Evolutionary conservation across 2,888 invertebrate species (phyloP).

Genomic region (Panopea generosa): DNA sequence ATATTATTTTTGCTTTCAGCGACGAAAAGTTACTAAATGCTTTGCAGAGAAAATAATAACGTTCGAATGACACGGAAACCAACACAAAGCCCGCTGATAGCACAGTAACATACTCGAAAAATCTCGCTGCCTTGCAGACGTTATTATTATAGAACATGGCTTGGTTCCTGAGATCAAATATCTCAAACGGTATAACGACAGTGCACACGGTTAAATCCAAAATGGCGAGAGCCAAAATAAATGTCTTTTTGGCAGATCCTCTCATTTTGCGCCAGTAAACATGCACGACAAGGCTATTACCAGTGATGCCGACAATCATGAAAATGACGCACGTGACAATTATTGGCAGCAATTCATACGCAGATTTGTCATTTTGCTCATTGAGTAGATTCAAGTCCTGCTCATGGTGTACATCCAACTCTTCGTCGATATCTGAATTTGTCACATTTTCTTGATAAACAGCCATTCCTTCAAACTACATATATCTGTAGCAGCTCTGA

Average conservation of each 20-base stretch:
- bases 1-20: slow-evolving; percentile 61
- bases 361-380: slow-evolving; percentile 46
- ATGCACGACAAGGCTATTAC: slow-evolving; percentile 65
- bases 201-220: slow-evolving; percentile 65
- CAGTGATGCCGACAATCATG: slow-evolving; percentile 62
- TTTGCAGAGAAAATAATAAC: slow-evolving; percentile 67
- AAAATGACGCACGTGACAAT: slow-evolving; percentile 55
- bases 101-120: slow-evolving; percentile 60
- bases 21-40: slow-evolving; percentile 55
- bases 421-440: too few relatives aligned
- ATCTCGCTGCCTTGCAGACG: slow-evolving; percentile 62
- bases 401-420: too few relatives aligned
- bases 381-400: slow-evolving; percentile 2
- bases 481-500: too few relatives aligned
- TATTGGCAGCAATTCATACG: slow-evolving; percentile 55
- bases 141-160: slow-evolving; percentile 44
- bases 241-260: slow-evolving; percentile 61
- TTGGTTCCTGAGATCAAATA: slow-evolving; percentile 65
- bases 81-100: slow-evolving; percentile 66
- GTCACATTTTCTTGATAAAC: too few relatives aligned
- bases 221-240: slow-evolving; percentile 62
- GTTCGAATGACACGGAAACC: slow-evolving; percentile 67
- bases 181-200: slow-evolving; percentile 68
- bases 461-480: too few relatives aligned
- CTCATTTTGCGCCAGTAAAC: slow-evolving; percentile 61